Evolutionary conservation across 2,113 vertebrate genomes (phyloP).

Genomic region (Condylura cristata): DNA sequence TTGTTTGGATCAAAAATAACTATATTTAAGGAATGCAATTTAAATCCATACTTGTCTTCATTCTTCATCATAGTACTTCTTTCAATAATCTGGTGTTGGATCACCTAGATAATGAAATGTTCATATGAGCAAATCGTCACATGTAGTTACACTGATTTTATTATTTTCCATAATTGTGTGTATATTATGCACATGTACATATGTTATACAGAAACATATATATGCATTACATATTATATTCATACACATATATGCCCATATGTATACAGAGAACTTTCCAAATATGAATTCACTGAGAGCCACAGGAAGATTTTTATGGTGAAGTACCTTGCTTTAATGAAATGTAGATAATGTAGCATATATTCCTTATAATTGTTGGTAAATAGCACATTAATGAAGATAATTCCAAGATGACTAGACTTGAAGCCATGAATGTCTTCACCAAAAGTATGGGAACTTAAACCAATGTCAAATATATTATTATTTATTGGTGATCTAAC

Average conservation of each 20-base stretch:
- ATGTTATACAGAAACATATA: not conserved
- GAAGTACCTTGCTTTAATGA: not conserved
- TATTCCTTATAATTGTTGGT: not conserved
- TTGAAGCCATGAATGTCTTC: not conserved
- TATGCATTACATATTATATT: not conserved
- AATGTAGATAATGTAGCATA: not conserved
- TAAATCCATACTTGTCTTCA: not conserved
- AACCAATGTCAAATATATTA: not conserved
- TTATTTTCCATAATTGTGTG: not conserved
- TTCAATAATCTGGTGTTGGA: not conserved
- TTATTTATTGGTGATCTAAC: not conserved
- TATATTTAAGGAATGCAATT: constrained; percentile 38
- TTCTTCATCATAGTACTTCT: not conserved
- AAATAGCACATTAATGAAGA: not conserved
- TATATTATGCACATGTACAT: not conserved
- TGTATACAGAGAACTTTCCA: not conserved
- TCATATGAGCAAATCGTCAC: not conserved
- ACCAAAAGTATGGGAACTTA: not conserved
- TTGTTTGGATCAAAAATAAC: not conserved
- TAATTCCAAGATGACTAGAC: not conserved
- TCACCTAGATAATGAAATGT: not conserved
- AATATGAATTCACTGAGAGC: not conserved
- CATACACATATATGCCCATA: not conserved
- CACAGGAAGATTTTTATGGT: not conserved
- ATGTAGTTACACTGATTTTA: not conserved